phyloP scores from a whole-genome alignment of 2,113 vertebrate genomes.

The Psilopsiagon aurifrons region DNA sequence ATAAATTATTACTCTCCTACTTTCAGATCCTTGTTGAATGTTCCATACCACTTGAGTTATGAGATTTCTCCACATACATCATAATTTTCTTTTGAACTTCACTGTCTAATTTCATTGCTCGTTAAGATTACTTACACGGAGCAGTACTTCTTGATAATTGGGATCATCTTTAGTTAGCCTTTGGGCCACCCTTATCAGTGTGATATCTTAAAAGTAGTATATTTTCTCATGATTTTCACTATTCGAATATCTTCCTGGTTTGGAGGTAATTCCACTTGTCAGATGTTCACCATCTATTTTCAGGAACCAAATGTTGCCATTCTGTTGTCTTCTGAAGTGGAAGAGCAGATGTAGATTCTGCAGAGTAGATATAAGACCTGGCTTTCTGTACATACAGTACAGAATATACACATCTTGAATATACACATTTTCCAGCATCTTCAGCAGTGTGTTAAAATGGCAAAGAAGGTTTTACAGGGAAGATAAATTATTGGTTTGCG shows the following conservation, averaged over 20 bases:
- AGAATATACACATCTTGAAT: not conserved
- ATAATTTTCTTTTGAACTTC: slow-evolving; percentile 27
- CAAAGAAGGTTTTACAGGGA: not conserved
- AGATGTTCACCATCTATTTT: not conserved
- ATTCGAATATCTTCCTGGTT: not conserved
- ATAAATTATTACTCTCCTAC: slow-evolving; percentile 34
- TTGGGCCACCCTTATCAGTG: not conserved
- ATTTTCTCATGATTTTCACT: not conserved
- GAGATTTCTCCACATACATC: not conserved
- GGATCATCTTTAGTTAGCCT: not conserved
- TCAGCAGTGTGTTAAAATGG: not conserved
- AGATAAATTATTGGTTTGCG: not conserved
- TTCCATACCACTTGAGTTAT: not conserved
- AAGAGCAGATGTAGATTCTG: not conserved
- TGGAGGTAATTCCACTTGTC: not conserved
- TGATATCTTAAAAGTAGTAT: not conserved
- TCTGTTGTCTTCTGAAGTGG: not conserved
- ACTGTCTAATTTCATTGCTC: slow-evolving; percentile 12
- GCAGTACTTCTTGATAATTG: not conserved
- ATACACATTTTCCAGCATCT: not conserved
- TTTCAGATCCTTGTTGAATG: slow-evolving; percentile 18
- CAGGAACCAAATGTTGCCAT: not conserved
- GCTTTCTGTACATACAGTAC: not conserved
- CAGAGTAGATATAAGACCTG: not conserved
- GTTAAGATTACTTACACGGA: slow-evolving; percentile 14